Conservation (phyloP, 1,140 invertebrate genomes). For the Macrobrachium rosenbergii region DNA sequence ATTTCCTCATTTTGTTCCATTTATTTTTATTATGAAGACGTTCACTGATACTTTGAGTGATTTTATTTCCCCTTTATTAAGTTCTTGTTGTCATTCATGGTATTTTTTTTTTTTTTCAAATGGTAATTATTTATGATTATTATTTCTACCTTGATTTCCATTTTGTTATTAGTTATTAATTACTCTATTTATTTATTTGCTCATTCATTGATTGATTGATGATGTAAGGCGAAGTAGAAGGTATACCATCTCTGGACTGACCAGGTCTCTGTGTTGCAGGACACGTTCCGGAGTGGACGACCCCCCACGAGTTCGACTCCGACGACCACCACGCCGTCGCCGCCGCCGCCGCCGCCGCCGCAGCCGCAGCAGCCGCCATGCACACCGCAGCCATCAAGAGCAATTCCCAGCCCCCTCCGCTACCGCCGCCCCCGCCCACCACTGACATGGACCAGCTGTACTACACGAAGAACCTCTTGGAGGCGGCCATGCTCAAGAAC, state of each 20-base stretch:
- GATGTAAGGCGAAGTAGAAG: slow-evolving; percentile 23
- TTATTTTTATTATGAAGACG: no score
- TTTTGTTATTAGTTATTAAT: slow-evolving; percentile 13
- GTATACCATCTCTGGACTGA: slow-evolving; percentile 52
- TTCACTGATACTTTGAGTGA: no score
- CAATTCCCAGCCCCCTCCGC: slow-evolving; percentile 38
- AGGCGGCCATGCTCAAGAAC: slow-evolving; percentile 66
- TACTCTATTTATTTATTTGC: no score
- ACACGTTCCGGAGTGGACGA: slow-evolving; percentile 52
- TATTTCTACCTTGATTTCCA: not conserved
- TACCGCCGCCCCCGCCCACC: slow-evolving; percentile 51
- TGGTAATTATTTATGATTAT: not conserved
- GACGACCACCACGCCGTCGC: slow-evolving; percentile 38
- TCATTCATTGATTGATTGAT: not conserved
- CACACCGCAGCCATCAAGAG: slow-evolving; percentile 45
- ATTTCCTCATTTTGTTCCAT: no score
- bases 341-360: slow-evolving; percentile 35
- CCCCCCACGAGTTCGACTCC: slow-evolving; percentile 54
- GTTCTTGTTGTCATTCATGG: no score
- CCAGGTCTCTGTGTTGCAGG: slow-evolving; percentile 61
- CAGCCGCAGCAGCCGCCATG: slow-evolving; percentile 30
- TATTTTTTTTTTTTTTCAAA: no score
- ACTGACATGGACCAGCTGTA: slow-evolving; percentile 65
- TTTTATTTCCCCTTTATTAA: no score
- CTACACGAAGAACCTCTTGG: slow-evolving; percentile 65